Evolutionary conservation across 2,888 invertebrate genomes (phyloP).

Genomic region (Drosophila antonietae): DNA sequence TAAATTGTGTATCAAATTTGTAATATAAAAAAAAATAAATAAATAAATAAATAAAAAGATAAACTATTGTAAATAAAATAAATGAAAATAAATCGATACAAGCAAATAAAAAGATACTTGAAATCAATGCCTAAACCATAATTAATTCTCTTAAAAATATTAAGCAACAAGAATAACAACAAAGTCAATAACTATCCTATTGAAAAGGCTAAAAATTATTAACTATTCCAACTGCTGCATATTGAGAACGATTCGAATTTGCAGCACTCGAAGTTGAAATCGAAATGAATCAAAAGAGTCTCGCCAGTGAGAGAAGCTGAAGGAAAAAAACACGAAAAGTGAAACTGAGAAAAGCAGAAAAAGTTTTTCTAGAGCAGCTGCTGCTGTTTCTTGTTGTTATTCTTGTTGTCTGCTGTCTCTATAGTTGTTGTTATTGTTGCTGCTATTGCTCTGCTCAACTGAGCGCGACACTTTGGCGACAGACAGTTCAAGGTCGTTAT

Average conservation of each 20-base stretch:
- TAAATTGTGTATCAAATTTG: not conserved
- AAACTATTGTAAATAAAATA: too few species aligned
- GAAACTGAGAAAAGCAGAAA: slow-evolving; percentile 68
- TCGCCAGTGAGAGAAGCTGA: slow-evolving; percentile 5
- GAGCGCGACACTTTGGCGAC: slow-evolving; percentile 61
- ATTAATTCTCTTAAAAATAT: not conserved
- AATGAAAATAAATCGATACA: too few species aligned
- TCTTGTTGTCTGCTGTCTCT: slow-evolving; percentile 18
- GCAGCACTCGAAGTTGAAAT: slow-evolving; percentile 41
- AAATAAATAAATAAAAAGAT: too few species aligned
- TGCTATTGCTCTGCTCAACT: slow-evolving; percentile 34
- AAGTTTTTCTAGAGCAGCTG: slow-evolving; percentile 36
- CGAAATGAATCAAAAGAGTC: slow-evolving; percentile 23
- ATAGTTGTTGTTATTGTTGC: slow-evolving; percentile 19
- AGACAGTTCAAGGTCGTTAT: slow-evolving; percentile 66
- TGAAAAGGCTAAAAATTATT: slow-evolving; percentile 28
- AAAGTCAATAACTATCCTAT: slow-evolving; percentile 16
- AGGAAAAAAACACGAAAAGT: slow-evolving; percentile 51
- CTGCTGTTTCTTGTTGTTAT: slow-evolving; percentile 17
- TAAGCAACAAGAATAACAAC: slow-evolving; percentile 8
- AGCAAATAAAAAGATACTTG: too few species aligned
- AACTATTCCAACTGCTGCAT: not conserved
- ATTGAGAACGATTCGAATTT: slow-evolving; percentile 17
- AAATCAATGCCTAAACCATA: too few species aligned
- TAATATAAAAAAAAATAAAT: too few species aligned